Conservation (phyloP, 64 coral and sea anemone genomes). For the Trachythela sp. region DNA sequence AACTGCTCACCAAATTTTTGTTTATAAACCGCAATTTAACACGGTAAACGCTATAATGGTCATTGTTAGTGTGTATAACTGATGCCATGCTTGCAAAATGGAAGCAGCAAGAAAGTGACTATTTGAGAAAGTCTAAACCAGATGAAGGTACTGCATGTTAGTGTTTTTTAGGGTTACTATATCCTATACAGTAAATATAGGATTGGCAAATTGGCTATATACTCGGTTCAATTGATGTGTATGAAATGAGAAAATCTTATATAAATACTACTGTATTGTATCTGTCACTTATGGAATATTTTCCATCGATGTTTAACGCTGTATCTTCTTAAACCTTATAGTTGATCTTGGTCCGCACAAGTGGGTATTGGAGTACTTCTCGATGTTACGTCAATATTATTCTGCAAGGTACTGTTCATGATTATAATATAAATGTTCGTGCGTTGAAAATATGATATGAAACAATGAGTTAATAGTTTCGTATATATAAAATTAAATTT, state of each 20-base stretch:
- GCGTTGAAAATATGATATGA: too few species aligned
- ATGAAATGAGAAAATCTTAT: background rate
- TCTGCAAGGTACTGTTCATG: slow-evolving; percentile 26
- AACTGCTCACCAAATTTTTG: too few species aligned
- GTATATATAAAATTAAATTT: background rate
- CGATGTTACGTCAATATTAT: slow-evolving; percentile 40
- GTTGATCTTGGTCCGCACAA: background rate
- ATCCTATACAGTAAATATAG: background rate
- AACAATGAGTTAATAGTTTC: too few species aligned
- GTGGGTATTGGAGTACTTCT: slow-evolving; percentile 40
- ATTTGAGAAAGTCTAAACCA: background rate
- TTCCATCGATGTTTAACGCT: too few species aligned
- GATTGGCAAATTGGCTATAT: background rate
- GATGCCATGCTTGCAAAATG: background rate
- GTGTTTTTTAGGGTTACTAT: background rate
- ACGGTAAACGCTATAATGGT: too few species aligned
- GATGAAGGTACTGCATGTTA: background rate
- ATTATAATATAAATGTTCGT: background rate
- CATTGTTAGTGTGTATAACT: background rate
- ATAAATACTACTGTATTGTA: background rate
- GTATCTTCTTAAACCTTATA: background rate
- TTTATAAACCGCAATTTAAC: too few species aligned
- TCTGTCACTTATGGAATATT: background rate
- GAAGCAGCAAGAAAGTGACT: slow-evolving; percentile 8
- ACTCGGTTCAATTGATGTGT: background rate